Evolutionary conservation across 2,797 vertebrate genomes (phyloP).

Genomic region (Amblyopsis hoosieri): DNA sequence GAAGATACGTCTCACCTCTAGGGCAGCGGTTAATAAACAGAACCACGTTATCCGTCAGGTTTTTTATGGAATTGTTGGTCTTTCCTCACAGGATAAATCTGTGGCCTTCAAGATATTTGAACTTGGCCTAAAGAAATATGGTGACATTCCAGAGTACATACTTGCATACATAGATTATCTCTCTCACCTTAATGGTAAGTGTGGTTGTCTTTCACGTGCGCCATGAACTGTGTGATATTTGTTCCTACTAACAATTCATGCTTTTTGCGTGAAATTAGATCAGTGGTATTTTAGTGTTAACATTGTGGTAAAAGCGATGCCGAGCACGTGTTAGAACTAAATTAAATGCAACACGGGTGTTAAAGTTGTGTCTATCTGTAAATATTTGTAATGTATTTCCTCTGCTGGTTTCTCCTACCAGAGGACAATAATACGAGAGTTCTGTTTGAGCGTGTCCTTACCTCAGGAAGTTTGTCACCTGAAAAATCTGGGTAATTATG

Average conservation of each 20-base stretch:
- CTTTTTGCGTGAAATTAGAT: background rate
- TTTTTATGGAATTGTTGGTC: constrained; percentile 4
- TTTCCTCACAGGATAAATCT: constrained; percentile 89
- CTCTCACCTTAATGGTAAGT: constrained; percentile 94
- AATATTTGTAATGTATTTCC: constrained; percentile 1
- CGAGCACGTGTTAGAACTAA: background rate
- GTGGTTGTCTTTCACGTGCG: background rate
- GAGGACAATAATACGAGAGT: constrained; percentile 99
- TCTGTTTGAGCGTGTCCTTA: constrained; percentile 98
- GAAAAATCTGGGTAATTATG: constrained; percentile 94
- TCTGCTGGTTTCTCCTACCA: constrained; percentile 50
- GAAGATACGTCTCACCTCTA: constrained; percentile 10
- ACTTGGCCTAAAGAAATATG: constrained; percentile 97
- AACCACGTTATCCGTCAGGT: background rate
- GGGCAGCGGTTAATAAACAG: too few species aligned
- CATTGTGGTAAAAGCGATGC: background rate
- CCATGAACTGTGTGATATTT: background rate
- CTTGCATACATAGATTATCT: constrained; percentile 99
- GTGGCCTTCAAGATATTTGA: constrained; percentile 99
- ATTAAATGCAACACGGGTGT: too few species aligned
- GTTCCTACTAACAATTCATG: background rate
- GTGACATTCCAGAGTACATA: constrained; percentile 98
- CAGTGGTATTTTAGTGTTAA: background rate
- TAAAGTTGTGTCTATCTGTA: background rate
- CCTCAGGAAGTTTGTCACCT: constrained; percentile 95